Conservation (phyloP, 2,797 vertebrate species). For the Sebastiscus tertius region DNA sequence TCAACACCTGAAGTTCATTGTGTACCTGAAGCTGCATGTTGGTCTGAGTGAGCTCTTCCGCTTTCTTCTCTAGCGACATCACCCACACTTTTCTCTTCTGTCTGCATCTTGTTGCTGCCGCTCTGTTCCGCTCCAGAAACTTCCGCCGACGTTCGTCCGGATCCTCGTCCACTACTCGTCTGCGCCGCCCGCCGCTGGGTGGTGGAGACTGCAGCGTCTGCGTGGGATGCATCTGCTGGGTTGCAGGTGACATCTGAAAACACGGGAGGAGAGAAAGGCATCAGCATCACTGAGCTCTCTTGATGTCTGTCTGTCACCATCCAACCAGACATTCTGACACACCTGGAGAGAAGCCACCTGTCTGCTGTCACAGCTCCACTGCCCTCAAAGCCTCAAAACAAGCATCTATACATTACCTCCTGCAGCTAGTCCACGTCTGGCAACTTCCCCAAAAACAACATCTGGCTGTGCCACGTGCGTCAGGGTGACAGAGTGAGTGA, state of each 20-base stretch:
- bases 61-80: conserved; percentile 99
- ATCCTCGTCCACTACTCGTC: conserved; percentile 96
- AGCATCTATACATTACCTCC: conserved; percentile 71
- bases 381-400: conserved; percentile 56
- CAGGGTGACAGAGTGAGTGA: conserved; percentile 65
- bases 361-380: conserved; percentile 54
- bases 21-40: conserved; percentile 99
- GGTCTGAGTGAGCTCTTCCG: conserved; percentile 99
- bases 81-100: conserved; percentile 99
- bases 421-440: conserved; percentile 66
- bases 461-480: conserved; percentile 69
- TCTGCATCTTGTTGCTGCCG: conserved; percentile 96
- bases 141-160: conserved; percentile 96
- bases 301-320: conserved; percentile 26
- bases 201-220: conserved; percentile 95
- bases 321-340: conserved; percentile 39
- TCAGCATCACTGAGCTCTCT: conserved; percentile 3
- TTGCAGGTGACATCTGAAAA: conserved; percentile 92
- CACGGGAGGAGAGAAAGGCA: not conserved
- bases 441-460: conserved; percentile 81
- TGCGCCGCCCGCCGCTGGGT: conserved; percentile 92
- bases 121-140: conserved; percentile 98
- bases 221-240: conserved; percentile 98
- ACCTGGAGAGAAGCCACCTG: conserved; percentile 65
- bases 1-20: not conserved